Evolutionary conservation across 2,797 vertebrate genomes (phyloP), one percentile per base, ranked within the genome.

Genomic region (Tinamus major): DNA sequence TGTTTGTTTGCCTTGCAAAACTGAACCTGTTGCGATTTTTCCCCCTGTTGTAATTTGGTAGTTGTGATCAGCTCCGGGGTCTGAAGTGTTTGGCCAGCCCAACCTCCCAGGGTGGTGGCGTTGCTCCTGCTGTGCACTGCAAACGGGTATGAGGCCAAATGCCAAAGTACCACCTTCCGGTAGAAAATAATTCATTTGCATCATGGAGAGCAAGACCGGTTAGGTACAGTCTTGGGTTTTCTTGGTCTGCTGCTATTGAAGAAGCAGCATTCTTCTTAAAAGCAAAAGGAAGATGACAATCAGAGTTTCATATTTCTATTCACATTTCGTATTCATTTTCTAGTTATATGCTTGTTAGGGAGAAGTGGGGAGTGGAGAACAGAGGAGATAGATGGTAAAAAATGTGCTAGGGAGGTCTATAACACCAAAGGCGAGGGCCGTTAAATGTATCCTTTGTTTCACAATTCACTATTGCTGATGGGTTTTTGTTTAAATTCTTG

Each of bases 221-320:
- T 17, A 42, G 8, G 7, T 49, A 15, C 8, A 67, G 3, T 13
- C 68, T 63, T 35, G 26, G 31, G 0, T 0, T 6, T 44, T 64
- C 53, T 79, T 44, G 9, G 9, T 64, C 35, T 64, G 0, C 35
- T 80, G 76, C 59, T 71, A 13, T 41, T 79, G 41, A 89, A 78
- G 48, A 65, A 65, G 82, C 79, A 63, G 4, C 12, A 16, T 41
- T n/a, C 7, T 53, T 87, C 31, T 88, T 79, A 62, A 39, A 72
- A 93, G 42, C 8, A 55, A 5, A 21, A 75, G 84, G 33, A 72
- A 27, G 31, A 15, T 3, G 53, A 4, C 13, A 58, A 33, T 4
- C 19, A 71, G 18, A 4, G 13, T 69, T 90, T 90, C n/a, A 31
- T 23, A 9, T 56, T 9, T 44, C 44, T 49, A 49, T 49, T 49